Evolutionary conservation across 2,888 invertebrate genomes (phyloP), one percentile per base, ranked within the genome.

Genomic region (Cheilosia vernalis): DNA sequence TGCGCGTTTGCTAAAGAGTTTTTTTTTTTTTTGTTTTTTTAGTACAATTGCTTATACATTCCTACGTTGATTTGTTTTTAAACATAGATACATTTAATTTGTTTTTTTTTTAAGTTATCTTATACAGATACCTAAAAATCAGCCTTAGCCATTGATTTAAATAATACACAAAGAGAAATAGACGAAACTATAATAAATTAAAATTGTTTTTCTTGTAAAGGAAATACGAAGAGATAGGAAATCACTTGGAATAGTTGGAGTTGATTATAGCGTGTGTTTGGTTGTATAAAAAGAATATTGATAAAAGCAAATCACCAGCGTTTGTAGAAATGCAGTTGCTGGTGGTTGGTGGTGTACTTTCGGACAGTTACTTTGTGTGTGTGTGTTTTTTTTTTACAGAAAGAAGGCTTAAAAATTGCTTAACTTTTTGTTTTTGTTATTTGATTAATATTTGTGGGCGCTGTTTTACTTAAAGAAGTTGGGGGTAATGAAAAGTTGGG

Each of bases 131-230:
- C 72, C 67, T 4, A 40, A 79, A 81, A 85, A 85, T 85, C 85
- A 85, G 85, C 85, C 85, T 85, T 85, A 76, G 85, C 85, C 72
- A 81, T 81, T 85, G 81, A 81, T 85, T 85, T 72, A 70, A 55
- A 69, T 76, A 56, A 66, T 56, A 61, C 63, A 78, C 33, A 53
- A 56, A 55, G 24, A 53, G 51, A 73, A 76, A 13, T 37, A 13
- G n/a, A 58, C 24, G 42, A 27, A 60, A 69, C 37, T 53, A 30
- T 5, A 60, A 61, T 53, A 56, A 63, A 63, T 55, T 63, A 63
- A 27, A 33, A 42, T 44, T n/a, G 37, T 60, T 70, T 21, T 21
- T 56, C 40, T 13, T 24, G 27, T 56, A 33, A 7, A 55, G n/a
- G 30, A 21, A 37, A 67, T 10, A 40, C 49, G 21, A 47, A 13